Evolutionary conservation across 1,140 invertebrate genomes (phyloP).

Genomic region (Platorchestia sp.): DNA sequence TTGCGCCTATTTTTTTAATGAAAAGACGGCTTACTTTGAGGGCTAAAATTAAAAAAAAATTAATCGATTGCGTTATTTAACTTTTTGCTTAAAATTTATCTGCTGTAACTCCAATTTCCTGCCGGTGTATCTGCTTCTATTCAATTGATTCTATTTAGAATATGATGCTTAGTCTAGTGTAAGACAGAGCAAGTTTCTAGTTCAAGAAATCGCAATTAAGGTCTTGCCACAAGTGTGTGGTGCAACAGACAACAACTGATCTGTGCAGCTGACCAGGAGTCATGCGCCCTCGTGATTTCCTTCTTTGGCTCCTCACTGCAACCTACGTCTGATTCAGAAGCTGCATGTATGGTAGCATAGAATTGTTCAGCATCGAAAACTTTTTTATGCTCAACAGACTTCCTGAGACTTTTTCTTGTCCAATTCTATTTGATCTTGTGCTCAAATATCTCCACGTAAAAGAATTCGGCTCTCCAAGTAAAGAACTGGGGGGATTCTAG

Average conservation of each 20-base stretch:
- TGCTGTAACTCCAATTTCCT: too few relatives aligned
- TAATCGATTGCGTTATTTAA: too few relatives aligned
- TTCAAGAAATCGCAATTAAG: background rate
- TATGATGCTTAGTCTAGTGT: too few relatives aligned
- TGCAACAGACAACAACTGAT: background rate
- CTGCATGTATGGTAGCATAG: background rate
- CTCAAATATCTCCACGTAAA: background rate
- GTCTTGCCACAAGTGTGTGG: background rate
- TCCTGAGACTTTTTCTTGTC: background rate
- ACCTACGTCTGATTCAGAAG: background rate
- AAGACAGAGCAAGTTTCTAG: background rate
- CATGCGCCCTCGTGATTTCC: background rate
- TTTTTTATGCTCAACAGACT: background rate
- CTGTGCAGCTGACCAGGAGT: background rate
- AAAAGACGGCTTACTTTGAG: too few relatives aligned
- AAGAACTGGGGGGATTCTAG: background rate
- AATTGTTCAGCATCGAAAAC: background rate
- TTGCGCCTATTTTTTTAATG: too few relatives aligned
- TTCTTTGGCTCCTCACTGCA: background rate
- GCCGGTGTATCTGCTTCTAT: too few relatives aligned
- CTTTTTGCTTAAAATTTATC: too few relatives aligned
- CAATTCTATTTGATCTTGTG: background rate
- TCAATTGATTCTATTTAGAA: too few relatives aligned
- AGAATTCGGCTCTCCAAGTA: background rate
- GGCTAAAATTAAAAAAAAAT: too few relatives aligned